Conservation (phyloP, 2,888 invertebrate species). For the Pinctada fucata region DNA sequence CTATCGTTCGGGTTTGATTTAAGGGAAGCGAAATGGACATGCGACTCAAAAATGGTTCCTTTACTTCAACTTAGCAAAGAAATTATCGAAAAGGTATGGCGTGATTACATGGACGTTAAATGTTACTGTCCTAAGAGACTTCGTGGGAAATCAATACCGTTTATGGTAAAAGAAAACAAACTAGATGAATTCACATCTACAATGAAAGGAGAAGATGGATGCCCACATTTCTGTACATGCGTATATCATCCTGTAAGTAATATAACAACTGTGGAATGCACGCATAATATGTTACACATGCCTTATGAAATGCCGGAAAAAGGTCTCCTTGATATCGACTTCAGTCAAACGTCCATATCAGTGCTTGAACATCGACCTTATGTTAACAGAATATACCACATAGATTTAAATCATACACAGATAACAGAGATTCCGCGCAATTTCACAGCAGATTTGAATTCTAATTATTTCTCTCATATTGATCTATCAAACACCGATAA, state of each 20-base stretch:
- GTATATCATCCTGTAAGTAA: slow-evolving; percentile 9
- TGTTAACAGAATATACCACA: background rate
- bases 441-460: background rate
- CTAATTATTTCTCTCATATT: background rate
- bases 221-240: slow-evolving; percentile 12
- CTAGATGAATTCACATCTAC: slow-evolving; percentile 18
- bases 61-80: slow-evolving; percentile 28
- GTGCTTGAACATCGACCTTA: background rate
- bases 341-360: slow-evolving; percentile 15
- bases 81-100: slow-evolving; percentile 34
- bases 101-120: slow-evolving; percentile 33
- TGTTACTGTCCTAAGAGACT: slow-evolving; percentile 33
- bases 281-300: background rate
- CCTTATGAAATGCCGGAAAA: slow-evolving; percentile 8
- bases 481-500: background rate
- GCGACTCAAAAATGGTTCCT: slow-evolving; percentile 43
- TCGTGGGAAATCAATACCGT: background rate
- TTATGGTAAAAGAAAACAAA: background rate
- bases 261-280: slow-evolving; percentile 10
- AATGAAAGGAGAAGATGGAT: background rate
- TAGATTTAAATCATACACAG: background rate
- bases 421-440: background rate
- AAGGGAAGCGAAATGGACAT: slow-evolving; percentile 28
- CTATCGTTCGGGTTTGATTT: slow-evolving; percentile 40
- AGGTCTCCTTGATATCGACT: background rate